Evolutionary conservation across 2,113 vertebrate genomes (phyloP).

Genomic region (Actenoides lindsayi): DNA sequence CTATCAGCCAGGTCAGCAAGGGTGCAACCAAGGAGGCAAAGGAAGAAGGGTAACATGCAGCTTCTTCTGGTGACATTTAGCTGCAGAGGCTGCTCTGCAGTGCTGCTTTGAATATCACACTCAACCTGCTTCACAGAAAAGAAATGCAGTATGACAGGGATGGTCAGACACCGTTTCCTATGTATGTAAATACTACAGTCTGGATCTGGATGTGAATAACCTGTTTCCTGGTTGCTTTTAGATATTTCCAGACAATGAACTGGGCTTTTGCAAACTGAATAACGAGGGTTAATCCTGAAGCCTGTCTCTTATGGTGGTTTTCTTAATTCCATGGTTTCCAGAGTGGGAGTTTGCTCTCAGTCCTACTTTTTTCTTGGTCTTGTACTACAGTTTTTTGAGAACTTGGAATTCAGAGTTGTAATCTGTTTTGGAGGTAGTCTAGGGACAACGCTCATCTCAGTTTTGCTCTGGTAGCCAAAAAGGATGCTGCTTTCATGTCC

Average conservation of each 20-base stretch:
- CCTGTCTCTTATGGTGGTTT: rapidly evolving
- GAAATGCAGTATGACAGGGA: background rate
- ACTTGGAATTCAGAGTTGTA: background rate
- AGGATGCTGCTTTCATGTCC: background rate
- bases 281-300: background rate
- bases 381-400: background rate
- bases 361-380: background rate
- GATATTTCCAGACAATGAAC: background rate
- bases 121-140: background rate
- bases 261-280: background rate
- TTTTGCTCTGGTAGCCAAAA: background rate
- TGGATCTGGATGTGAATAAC: background rate
- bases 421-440: background rate
- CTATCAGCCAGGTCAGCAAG: background rate
- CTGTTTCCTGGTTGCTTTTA: background rate
- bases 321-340: background rate
- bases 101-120: background rate
- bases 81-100: no score
- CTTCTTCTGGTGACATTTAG: background rate
- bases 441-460: background rate
- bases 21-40: background rate
- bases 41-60: background rate
- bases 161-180: background rate
- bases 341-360: background rate
- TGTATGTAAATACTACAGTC: background rate